phyloP scores from a whole-genome alignment of 2,888 invertebrate species.

The Pseudolycoriella hygida region DNA sequence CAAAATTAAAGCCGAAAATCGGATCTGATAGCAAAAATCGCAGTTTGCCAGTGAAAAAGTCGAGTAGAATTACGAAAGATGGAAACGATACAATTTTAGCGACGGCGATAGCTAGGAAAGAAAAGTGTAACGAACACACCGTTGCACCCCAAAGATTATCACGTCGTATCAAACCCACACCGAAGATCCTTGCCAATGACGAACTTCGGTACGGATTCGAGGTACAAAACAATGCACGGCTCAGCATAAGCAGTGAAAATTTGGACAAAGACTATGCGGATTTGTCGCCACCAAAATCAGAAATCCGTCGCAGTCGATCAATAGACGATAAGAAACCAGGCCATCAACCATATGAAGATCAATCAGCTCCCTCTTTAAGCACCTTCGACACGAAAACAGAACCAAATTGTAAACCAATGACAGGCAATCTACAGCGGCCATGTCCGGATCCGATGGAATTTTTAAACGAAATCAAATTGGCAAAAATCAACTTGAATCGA shows the following conservation, averaged over 20 bases:
- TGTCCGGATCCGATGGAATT: conserved; percentile 24
- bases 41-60: conserved; percentile 31
- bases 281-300: conserved; percentile 2
- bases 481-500: conserved; percentile 22
- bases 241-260: conserved; percentile 24
- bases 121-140: conserved; percentile 43
- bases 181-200: conserved; percentile 46
- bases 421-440: conserved; percentile 15
- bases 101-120: conserved; percentile 53
- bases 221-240: conserved; percentile 36
- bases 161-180: conserved; percentile 45
- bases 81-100: conserved; percentile 41
- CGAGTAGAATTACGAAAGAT: conserved; percentile 44
- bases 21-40: neutral
- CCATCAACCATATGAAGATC: conserved; percentile 8
- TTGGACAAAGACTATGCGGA: conserved; percentile 7
- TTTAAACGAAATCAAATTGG: conserved; percentile 22
- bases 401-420: neutral
- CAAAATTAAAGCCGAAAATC: conserved; percentile 11
- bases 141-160: conserved; percentile 28
- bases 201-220: conserved; percentile 39
- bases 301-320: neutral
- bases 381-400: conserved; percentile 11
- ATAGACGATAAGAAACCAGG: conserved; percentile 6
- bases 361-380: conserved; percentile 15